These are phyloP conservation scores for Ephestia elutella DNA, from an alignment of 1,140 invertebrate genomes.

Conservation along the genomic window DNA sequence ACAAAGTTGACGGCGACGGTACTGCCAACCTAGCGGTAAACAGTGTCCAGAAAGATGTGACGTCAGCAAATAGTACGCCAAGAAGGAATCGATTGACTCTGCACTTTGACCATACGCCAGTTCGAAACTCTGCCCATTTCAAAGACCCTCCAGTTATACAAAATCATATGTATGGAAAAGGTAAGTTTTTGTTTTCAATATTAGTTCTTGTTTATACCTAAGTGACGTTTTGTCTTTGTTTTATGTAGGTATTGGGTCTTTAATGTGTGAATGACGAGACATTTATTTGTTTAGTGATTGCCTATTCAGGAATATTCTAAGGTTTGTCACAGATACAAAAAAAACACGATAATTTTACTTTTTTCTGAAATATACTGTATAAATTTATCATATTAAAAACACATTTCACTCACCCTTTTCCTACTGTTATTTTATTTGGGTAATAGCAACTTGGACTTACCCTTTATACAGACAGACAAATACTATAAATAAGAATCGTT, in stretches of 20 bases:
- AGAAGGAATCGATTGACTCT: conserved; percentile 71
- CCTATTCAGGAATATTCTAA: too few relatives aligned
- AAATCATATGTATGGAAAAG: conserved; percentile 59
- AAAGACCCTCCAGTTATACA: conserved; percentile 77
- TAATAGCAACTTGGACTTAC: too few relatives aligned
- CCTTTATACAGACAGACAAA: too few relatives aligned
- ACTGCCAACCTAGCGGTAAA: conserved; percentile 31
- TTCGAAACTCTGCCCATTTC: conserved; percentile 75
- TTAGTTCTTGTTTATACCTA: neutral
- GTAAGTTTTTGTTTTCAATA: conserved; percentile 24
- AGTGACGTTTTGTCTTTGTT: neutral
- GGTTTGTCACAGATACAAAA: too few relatives aligned
- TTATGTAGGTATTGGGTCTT: neutral
- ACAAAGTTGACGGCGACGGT: conserved; percentile 52
- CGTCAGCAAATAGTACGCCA: conserved; percentile 62
- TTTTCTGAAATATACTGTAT: too few relatives aligned
- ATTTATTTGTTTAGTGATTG: too few relatives aligned
- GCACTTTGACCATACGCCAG: conserved; percentile 75
- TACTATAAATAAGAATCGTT: too few relatives aligned
- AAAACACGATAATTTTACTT: too few relatives aligned
- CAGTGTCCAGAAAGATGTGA: conserved; percentile 45
- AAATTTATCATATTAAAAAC: too few relatives aligned
- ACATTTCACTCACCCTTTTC: too few relatives aligned
- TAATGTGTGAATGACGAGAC: too few relatives aligned
- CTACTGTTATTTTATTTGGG: neutral